Evolutionary conservation across 2,888 invertebrate species (phyloP), one percentile per base, ranked within the genome.

Genomic region (Colletes collaris): DNA sequence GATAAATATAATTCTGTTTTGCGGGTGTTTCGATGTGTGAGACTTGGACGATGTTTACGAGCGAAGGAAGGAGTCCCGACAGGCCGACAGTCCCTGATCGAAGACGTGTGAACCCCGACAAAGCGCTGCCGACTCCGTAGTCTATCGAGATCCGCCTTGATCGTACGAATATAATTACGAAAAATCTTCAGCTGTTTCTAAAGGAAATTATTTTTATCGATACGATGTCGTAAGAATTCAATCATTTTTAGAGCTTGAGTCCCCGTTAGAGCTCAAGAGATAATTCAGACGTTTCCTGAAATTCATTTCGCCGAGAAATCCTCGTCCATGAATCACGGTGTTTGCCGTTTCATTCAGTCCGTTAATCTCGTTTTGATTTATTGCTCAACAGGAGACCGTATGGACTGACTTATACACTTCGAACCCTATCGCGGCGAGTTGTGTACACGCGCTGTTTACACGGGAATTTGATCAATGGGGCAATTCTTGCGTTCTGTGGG

Each of bases 381-480:
- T 70, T 60, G 40, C 53, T 19, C 11, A 50, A 16, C 59, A 40
- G 10, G 35, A 50, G 50, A 60, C 37, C 27, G 50, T 52, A 50
- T 16, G 27, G 11, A 65, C n/a, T 16, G 11, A 69, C n/a, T 59
- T 58, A 49, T 16, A 40, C 53, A 10, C 60, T 35, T 40, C 7
- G 46, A 46, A 70, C 63, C 70, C 63, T 55, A 44, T 63, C 44
- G 35, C n/a, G 44, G 10, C 27, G 19, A 11, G 11, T 70, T 16
- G 63, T 70, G 53, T 59, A 55, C 62, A 56, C 55, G n/a, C 37
- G 16, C n/a, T 70, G 55, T 70, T 70, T 70, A 70, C 70, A 62
- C 16, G 13, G 70, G 55, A 56, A 56, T 62, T 46, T 46, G 62
- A 70, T 63, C 53, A 63, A 49, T 63, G 63, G 62, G 53, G 63